Base-by-base conservation (phyloP, 2,797 vertebrate species). In the Acanthopagrus latus region DNA sequence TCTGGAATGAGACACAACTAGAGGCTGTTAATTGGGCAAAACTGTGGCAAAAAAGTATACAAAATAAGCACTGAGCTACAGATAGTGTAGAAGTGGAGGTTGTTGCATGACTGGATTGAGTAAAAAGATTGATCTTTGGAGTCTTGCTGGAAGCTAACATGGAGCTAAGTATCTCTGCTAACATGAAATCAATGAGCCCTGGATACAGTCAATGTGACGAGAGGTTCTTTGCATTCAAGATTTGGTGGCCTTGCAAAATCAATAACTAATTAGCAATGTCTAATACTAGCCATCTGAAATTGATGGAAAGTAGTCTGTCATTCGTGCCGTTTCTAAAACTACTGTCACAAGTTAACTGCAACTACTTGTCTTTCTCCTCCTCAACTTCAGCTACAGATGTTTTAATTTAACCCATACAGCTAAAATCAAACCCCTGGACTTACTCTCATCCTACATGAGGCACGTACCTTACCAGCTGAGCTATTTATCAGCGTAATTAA, bases 171-270 rank as follows among this genome's bases (percentile, higher is more conserved):
- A 64, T 25, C 44, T 63, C 27, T 55, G 54, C 41, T 33, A 66
- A 70, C 46, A 68, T 71, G 6, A 77, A 78, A 69, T 81, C 67
- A 70, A 81, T 78, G 14, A 44, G 10, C 16, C 23, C 50, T 52
- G n/a, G 3, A 62, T 46, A 74, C 13, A 51, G 47, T 16, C 38
- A 27, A 62, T 44, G 38, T 12, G 14, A 55, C 52, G 38, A 33
- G 41, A 20, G 21, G 25, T 67, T 74, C 10, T 64, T 50, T 71
- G 56, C 38, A 43, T 69, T 20, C 4, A 56, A 48, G 23, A 50
- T 64, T 21, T 23, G 17, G 58, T 38, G 64, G 27, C 59, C 38
- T 55, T 59, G 33, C 3, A 48, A 70, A 80, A 72, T 86, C 74
- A 47, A 80, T 75, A 71, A 68, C 43, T 23, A 70, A 79, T 70